Percentiles rank a stretch among this genome's conserved stretches.
Evolutionary conservation across 2,113 vertebrate genomes (phyloP).

Genomic region (Danio rerio): DNA sequence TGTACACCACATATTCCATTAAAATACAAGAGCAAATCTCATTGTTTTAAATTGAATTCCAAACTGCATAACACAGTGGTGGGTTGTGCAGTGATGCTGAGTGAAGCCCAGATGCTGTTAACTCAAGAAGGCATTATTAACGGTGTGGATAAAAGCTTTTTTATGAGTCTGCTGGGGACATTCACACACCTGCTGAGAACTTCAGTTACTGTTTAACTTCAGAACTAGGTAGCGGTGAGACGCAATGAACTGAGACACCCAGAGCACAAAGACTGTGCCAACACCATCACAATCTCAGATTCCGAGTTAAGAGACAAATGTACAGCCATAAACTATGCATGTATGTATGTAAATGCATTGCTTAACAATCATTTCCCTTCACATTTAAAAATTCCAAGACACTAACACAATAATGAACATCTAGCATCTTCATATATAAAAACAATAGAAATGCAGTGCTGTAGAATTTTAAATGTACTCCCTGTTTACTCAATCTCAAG

Average conservation of each 20-base stretch:
- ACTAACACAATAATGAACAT: too few relatives aligned
- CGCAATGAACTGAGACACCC: conserved; percentile 42
- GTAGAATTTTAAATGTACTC: too few relatives aligned
- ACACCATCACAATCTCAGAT: not conserved
- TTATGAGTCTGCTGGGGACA: conserved; percentile 45
- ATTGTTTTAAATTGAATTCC: not conserved
- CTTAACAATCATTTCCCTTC: too few relatives aligned
- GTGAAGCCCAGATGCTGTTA: conserved; percentile 18
- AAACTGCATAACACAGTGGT: not conserved
- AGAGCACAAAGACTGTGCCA: too few relatives aligned
- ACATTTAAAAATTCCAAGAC: too few relatives aligned
- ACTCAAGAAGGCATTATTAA: conserved; percentile 8
- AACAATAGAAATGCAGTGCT: too few relatives aligned
- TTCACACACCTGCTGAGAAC: conserved; percentile 45
- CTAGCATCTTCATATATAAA: too few relatives aligned
- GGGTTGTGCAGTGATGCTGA: conserved; percentile 43
- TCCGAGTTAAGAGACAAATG: not conserved
- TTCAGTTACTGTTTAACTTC: conserved; percentile 53
- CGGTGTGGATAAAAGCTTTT: not conserved
- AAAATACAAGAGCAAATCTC: not conserved
- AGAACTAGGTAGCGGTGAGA: conserved; percentile 18
- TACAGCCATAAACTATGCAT: not conserved
- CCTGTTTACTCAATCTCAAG: too few relatives aligned
- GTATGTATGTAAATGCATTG: too few relatives aligned
- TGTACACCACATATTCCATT: not conserved